Conservation (phyloP, 2,888 invertebrate genomes). For the Ceraclea dissimilis region DNA sequence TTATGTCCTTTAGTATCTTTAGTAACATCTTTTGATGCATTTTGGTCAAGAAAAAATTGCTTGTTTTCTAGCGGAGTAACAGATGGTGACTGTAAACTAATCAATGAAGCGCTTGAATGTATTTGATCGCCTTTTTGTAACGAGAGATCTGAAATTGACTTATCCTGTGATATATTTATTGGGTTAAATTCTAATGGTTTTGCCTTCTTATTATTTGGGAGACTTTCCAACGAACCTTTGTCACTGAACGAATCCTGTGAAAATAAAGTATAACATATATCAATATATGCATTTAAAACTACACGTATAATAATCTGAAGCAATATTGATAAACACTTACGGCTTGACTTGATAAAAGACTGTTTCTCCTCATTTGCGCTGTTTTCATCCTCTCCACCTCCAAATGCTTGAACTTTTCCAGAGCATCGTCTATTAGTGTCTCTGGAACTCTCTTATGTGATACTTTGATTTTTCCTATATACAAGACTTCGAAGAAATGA, state of each 20-base stretch:
- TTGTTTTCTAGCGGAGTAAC: constrained; percentile 19
- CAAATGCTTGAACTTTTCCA: constrained; percentile 73
- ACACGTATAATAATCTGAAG: neutral
- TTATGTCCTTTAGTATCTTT: constrained; percentile 1
- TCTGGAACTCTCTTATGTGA: constrained; percentile 81
- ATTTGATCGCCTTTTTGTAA: constrained; percentile 8
- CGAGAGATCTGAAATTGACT: neutral
- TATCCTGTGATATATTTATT: constrained; percentile 26
- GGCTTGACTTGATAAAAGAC: constrained; percentile 31
- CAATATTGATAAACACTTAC: constrained; percentile 9
- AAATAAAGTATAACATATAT: constrained; percentile 2
- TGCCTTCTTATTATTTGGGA: constrained; percentile 18
- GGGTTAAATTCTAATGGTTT: constrained; percentile 29
- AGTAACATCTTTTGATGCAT: neutral
- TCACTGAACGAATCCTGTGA: constrained; percentile 40
- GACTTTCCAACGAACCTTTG: constrained; percentile 28
- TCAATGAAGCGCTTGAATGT: constrained; percentile 4
- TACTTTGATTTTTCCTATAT: constrained; percentile 86
- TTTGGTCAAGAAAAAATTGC: constrained; percentile 23
- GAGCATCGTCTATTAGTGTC: constrained; percentile 83
- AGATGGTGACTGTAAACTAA: constrained; percentile 20
- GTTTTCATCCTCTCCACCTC: constrained; percentile 59
- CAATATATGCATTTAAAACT: neutral
- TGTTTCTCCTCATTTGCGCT: constrained; percentile 36
- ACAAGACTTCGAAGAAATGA: constrained; percentile 85